Base-by-base conservation (phyloP, 2,797 vertebrate species). In the Coilia nasus region DNA sequence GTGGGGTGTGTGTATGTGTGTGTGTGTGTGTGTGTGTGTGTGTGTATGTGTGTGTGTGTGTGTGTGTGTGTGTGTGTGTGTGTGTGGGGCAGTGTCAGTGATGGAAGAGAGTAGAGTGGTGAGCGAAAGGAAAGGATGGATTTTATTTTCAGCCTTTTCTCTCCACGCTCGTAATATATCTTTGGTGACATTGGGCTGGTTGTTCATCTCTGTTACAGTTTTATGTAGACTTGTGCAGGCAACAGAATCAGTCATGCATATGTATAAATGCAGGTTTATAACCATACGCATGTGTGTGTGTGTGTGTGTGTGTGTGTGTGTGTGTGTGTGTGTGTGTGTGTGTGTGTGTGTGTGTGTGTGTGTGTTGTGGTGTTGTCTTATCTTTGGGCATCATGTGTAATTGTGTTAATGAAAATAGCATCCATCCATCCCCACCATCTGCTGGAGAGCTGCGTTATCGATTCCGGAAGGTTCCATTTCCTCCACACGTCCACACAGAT, bases 401-500 rank as follows among this genome's bases (percentile, higher is more conserved):
- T 94, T 94, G 90, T 91, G 92, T 94, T 94, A 94, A 90, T 82
- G 87, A 85, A 71, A 91, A 88, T 93, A 90, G 93, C 90, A 92
- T 93, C 91, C 89, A 91, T 86, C 89, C 89, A 93, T 88, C 89
- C 86, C 88, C 60, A 84, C 85, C 90, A 86, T 89, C 89, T 88
- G 87, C 89, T 91, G 91, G 91, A 88, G 83, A 92, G 86, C 89
- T 87, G 89, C 90, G 82, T 90, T 94, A 96, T 95, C 82, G 94
- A 96, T 95, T 91, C 80, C 54, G 80, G 92, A 92, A 92, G 88
- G 91, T 90, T 95, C 90, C 88, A 91, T 94, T 94, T 96, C 93
- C 94, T 91, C 89, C 89, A 87, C 21, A 85, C 90, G 93, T 94
- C 93, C 91, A 93, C 93, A 93, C 89, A 86, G 91, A 94, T 94